Evolutionary conservation across 2,888 invertebrate species (phyloP), one percentile per base, ranked within the genome.

Genomic region (Trissoscelio sp.): DNA sequence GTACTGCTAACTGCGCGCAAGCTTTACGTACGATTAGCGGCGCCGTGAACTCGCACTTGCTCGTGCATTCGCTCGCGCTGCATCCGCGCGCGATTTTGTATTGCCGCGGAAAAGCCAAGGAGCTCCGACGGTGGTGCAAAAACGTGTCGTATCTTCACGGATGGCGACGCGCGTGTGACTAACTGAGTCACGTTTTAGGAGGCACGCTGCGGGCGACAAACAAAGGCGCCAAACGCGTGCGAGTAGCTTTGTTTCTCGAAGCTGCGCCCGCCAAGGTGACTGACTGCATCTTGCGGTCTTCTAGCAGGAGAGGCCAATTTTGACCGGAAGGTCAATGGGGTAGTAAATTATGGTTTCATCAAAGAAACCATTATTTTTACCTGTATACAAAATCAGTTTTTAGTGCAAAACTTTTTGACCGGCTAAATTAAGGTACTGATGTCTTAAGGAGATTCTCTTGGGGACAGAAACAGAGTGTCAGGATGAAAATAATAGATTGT

Each of bases 141-240:
- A 66, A 53, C 66, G 53, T 66, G 53, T 53, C 66, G 66, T 66
- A 39, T 66, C 51, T 66, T 51, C 53, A 16, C 53, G 66, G 37
- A 51, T 34, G 39, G 53, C 53, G 66, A 28, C 24, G 66, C 53
- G 66, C 66, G 53, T 53, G 66, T 67, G 39, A 67, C 53, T 53
- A 53, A n/a, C 53, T 18, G 66, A 67, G 66, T 64, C 64, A 64
- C 64, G 64, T 64, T 34, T 22, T 18, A 24, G 18, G 48, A 64
- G 44, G 60, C 44, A 42, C 42, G 42, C 58, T 24, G 42, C 46
- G 2, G 5, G 46, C 46, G 3, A 4, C 20, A 20, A 48, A 64
- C 51, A 64, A 64, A 51, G 64, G 37, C 64, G 14, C 22, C 37
- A 64, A 48, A 51, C 48, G 16, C 9, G 28, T 22, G 16, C 37